Percentiles rank a stretch among this genome's conserved stretches.
Evolutionary conservation across 2,113 vertebrate genomes (phyloP).

Genomic region (Butorides virescens): DNA sequence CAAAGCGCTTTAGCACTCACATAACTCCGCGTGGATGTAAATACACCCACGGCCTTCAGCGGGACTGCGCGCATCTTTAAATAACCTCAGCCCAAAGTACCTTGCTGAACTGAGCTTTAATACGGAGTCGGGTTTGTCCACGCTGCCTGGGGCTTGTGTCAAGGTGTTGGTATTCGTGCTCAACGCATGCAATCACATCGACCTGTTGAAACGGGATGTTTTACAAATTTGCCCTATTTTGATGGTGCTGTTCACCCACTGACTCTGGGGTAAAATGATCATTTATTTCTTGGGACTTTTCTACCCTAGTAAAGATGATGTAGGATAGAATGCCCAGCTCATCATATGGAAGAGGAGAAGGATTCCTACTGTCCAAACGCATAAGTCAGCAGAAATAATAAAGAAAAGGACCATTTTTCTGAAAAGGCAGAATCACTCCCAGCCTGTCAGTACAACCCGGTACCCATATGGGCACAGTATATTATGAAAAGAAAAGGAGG

Average conservation of each 20-base stretch:
- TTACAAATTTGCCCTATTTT: background rate
- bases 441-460: background rate
- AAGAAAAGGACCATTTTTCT: background rate
- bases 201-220: background rate
- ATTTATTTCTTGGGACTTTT: background rate
- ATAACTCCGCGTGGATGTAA: background rate
- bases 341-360: background rate
- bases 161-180: background rate
- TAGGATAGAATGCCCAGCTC: background rate
- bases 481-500: background rate
- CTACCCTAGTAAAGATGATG: background rate
- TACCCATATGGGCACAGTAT: background rate
- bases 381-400: background rate
- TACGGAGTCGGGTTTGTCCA: background rate
- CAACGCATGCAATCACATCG: rapidly evolving
- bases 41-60: background rate
- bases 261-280: background rate
- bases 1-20: background rate
- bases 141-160: background rate
- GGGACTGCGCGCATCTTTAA: background rate
- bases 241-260: background rate
- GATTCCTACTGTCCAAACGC: background rate
- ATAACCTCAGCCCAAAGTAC: background rate
- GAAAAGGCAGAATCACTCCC: background rate
- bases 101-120: background rate